Evolutionary conservation across 2,797 vertebrate species (phyloP).

Genomic region (Takifugu ocellatus): DNA sequence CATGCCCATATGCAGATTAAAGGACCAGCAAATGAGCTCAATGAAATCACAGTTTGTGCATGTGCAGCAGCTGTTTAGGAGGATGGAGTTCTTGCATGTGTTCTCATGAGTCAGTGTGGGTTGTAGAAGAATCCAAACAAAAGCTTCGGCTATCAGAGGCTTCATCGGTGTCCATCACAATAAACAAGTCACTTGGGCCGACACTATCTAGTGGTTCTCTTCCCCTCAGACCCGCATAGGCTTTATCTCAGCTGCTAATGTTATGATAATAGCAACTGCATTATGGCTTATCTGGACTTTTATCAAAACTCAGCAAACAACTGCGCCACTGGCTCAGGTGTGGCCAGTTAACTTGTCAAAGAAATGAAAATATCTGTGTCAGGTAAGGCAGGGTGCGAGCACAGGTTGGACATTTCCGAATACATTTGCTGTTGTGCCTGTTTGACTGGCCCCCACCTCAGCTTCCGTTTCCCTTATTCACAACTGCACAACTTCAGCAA

Average conservation of each 20-base stretch:
- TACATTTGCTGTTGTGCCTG: background rate
- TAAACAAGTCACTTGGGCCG: slow-evolving; percentile 61
- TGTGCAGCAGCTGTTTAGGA: slow-evolving; percentile 13
- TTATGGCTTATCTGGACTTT: slow-evolving; percentile 27
- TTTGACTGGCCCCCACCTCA: slow-evolving; percentile 36
- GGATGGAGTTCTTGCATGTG: slow-evolving; percentile 10
- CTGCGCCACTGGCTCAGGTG: slow-evolving; percentile 42
- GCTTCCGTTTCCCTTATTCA: slow-evolving; percentile 44
- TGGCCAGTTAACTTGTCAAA: background rate
- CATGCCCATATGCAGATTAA: slow-evolving; percentile 19
- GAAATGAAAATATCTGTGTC: no score
- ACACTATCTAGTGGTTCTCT: slow-evolving; percentile 38
- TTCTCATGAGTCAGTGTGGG: slow-evolving; percentile 16
- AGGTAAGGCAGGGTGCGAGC: no score
- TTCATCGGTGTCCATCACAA: slow-evolving; percentile 57
- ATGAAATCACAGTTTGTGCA: slow-evolving; percentile 17
- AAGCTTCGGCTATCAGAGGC: slow-evolving; percentile 35
- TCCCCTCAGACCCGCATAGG: slow-evolving; percentile 46
- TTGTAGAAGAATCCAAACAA: slow-evolving; percentile 50
- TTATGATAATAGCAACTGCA: slow-evolving; percentile 45
- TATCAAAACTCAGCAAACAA: slow-evolving; percentile 61
- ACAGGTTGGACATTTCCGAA: no score
- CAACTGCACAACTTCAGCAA: slow-evolving; percentile 52
- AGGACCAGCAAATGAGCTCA: slow-evolving; percentile 19
- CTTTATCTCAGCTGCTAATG: slow-evolving; percentile 37